Base-by-base conservation (phyloP, 2,888 invertebrate species). In the Euplagia quadripunctaria region DNA sequence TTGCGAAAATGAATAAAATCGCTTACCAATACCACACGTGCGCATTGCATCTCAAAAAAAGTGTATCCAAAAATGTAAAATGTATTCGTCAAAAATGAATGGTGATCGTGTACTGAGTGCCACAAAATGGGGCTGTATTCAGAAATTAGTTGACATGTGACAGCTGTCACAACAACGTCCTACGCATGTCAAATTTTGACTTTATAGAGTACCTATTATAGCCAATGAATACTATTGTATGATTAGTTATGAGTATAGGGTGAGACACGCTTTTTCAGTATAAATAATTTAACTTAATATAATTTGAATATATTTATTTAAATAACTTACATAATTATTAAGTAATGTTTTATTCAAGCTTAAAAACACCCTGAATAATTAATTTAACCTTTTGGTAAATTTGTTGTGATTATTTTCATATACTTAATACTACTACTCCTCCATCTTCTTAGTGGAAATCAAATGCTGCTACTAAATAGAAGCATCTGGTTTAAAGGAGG, bases 91-190 rank as follows among this genome's bases (percentile, higher is more conserved):
- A 66, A 73, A 51, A 73, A 73, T 76, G 31, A 31, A 31, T 31
- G 31, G 79, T 76, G 78, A 81, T 71, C 79, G 41, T 81, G 76
- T 78, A 82, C 73, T 70, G 70, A 78, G 73, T 73, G 71, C 70
- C 68, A 74, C 66, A 79, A 78, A 64, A 74, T 83, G 82, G 85
- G 85, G 84, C 65, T 81, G 82, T 71, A 76, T 77, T 78, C 73
- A 78, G 76, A 81, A 83, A 74, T 71, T 55, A 66, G 80, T 80
- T 85, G 75, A 83, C 75, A 79, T 72, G 70, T 81, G 82, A 84
- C 67, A 73, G 68, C 77, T 83, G 83, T 83, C 83, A 85, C 66
- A 83, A 83, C 79, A 83, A 74, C 73, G 84, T 79, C 83, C 81
- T 74, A 71, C 71, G 77, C 78, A 76, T 74, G 84, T 83, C 85